Evolutionary conservation across 2,113 vertebrate species (phyloP).

Genomic region (Forbesichthys agassizii): DNA sequence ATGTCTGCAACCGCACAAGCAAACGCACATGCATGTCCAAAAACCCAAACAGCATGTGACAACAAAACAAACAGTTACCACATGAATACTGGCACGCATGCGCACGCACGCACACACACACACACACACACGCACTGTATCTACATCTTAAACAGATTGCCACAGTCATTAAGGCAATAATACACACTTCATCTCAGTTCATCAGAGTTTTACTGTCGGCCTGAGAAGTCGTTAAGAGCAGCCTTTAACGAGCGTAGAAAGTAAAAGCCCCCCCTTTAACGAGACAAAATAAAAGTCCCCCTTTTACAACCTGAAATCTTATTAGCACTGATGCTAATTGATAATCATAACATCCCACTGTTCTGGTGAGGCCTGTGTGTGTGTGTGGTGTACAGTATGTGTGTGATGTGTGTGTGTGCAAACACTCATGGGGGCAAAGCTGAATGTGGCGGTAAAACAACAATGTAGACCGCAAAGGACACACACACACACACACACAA

Average conservation of each 20-base stretch:
- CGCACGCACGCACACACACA: not conserved
- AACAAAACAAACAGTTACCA: not conserved
- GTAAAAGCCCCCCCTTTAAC: constrained; percentile 21
- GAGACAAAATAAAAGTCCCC: constrained; percentile 18
- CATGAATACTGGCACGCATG: not conserved
- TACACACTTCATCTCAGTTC: constrained; percentile 51
- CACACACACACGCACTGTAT: not conserved
- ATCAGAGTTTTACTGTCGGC: constrained; percentile 47
- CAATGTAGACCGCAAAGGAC: constrained; percentile 9
- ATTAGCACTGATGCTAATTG: constrained; percentile 63
- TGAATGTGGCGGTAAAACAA: not conserved
- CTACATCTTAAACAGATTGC: constrained; percentile 12
- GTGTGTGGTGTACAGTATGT: too few relatives aligned
- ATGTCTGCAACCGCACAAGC: not conserved
- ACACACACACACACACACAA: constrained; percentile 25
- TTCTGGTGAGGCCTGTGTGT: constrained; percentile 6
- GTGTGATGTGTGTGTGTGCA: not conserved
- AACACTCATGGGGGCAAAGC: not conserved
- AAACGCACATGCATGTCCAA: not conserved
- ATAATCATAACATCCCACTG: constrained; percentile 37
- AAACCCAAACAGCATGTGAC: not conserved
- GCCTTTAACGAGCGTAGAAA: constrained; percentile 46
- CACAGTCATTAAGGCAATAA: constrained; percentile 28
- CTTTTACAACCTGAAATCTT: constrained; percentile 33
- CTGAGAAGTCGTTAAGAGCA: constrained; percentile 50